Evolutionary conservation across 1,140 invertebrate species (phyloP).

Genomic region (Drosophila obscura): DNA sequence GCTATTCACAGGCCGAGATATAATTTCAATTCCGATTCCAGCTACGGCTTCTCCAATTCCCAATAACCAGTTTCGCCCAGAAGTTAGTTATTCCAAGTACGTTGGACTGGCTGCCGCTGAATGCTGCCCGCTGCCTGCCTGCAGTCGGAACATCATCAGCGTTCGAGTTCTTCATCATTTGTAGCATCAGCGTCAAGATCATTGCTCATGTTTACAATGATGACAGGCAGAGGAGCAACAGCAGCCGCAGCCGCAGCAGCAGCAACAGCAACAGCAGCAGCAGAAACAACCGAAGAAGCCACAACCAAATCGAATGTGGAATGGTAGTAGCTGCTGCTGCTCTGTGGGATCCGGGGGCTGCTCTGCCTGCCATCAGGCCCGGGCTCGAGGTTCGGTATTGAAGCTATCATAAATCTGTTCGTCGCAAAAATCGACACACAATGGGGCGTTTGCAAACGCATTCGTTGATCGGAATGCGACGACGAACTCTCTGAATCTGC

Average conservation of each 20-base stretch:
- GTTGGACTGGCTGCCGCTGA: not conserved
- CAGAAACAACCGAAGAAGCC: conserved; percentile 18
- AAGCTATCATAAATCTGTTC: conserved; percentile 83
- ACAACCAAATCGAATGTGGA: conserved; percentile 20
- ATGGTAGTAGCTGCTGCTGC: conserved; percentile 2
- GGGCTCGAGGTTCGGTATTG: conserved; percentile 44
- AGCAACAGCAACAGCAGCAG: conserved; percentile 29
- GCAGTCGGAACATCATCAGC: conserved; percentile 63
- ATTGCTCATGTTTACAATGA: conserved; percentile 84
- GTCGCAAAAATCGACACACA: conserved; percentile 82
- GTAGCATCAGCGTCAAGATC: conserved; percentile 84
- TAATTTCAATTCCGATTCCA: conserved; percentile 31
- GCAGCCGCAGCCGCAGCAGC: conserved; percentile 16
- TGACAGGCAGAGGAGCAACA: conserved; percentile 56
- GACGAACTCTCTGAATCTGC: conserved; percentile 55
- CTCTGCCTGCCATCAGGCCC: conserved; percentile 39
- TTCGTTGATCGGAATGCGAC: conserved; percentile 76
- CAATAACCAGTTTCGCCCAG: conserved; percentile 43
- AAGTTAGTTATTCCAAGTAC: conserved; percentile 24
- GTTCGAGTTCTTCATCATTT: conserved; percentile 83
- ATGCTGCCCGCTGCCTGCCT: conserved; percentile 11
- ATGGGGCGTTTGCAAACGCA: conserved; percentile 82
- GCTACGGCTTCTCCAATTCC: not conserved
- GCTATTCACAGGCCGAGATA: conserved; percentile 54
- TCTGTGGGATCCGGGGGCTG: conserved; percentile 29